phyloP scores from a whole-genome alignment of 2,113 vertebrate genomes.

The Scatophagus argus region DNA sequence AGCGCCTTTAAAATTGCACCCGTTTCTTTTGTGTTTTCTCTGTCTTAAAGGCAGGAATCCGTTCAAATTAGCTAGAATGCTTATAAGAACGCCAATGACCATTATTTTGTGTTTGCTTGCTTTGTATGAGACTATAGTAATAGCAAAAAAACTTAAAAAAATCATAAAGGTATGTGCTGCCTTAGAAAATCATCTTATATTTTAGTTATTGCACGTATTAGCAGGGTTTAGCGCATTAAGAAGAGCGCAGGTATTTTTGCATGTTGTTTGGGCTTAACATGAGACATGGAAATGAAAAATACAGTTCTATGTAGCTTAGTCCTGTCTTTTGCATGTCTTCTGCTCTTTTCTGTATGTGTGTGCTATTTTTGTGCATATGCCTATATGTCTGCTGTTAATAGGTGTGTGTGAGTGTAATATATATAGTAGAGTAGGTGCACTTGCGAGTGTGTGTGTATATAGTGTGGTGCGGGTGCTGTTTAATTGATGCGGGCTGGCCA shows the following conservation, averaged over 20 bases:
- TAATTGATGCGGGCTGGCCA: conserved; percentile 89
- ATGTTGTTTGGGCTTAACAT: background rate
- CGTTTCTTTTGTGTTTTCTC: background rate
- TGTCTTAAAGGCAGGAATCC: background rate
- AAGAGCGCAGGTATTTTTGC: background rate
- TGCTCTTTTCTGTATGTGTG: background rate
- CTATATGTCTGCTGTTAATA: conserved; percentile 14
- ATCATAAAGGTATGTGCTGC: background rate
- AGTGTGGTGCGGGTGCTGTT: conserved; percentile 80
- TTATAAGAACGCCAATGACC: background rate
- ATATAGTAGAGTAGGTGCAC: conserved; percentile 29
- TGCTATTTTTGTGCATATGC: conserved; percentile 10
- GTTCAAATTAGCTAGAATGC: background rate
- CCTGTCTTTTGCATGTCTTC: background rate
- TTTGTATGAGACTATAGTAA: background rate
- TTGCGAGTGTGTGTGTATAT: conserved; percentile 53
- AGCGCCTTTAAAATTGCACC: conserved; percentile 26
- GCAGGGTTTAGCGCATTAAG: background rate
- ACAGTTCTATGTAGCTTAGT: background rate
- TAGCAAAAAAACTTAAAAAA: background rate
- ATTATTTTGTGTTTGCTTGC: conserved; percentile 2
- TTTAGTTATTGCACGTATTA: background rate
- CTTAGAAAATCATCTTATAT: background rate
- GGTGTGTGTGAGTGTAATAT: conserved; percentile 8
- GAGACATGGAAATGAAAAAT: background rate